A percentile compares a stretch with the other conserved stretches of the same genome.
phyloP scores from a whole-genome alignment of 2,797 vertebrate species.

The Menidia menidia region DNA sequence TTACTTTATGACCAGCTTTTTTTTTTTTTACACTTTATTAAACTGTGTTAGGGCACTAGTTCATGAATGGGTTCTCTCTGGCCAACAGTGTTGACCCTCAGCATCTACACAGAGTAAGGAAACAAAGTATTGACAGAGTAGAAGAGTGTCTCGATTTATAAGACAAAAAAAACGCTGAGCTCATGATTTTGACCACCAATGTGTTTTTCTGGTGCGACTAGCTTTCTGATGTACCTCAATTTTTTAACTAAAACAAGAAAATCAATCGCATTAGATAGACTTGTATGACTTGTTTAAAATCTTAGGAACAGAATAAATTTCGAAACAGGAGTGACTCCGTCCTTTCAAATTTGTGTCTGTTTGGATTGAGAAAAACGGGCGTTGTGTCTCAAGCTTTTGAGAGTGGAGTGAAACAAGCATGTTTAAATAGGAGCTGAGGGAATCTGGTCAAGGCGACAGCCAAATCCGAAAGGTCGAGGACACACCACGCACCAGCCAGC shows the following conservation, averaged over 20 bases:
- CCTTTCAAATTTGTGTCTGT: conserved; percentile 3
- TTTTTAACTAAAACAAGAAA: conserved; percentile 13
- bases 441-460: conserved; percentile 49
- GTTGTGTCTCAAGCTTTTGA: conserved; percentile 23
- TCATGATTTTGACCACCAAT: conserved; percentile 58
- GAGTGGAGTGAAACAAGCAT: conserved; percentile 48
- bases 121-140: conserved; percentile 28
- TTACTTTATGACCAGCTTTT: conserved; percentile 54
- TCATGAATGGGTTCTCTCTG: conserved; percentile 63
- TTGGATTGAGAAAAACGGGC: conserved; percentile 8
- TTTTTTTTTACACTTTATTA: conserved; percentile 73
- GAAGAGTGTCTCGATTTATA: conserved; percentile 67
- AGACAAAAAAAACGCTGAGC: conserved; percentile 37
- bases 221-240: conserved; percentile 25
- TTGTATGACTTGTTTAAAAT: neutral
- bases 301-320: conserved; percentile 5
- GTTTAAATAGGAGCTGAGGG: conserved; percentile 42
- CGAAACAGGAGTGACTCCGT: conserved; percentile 21
- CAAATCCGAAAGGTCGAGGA: conserved; percentile 72
- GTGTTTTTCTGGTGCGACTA: conserved; percentile 10
- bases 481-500: conserved; percentile 51
- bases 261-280: conserved; percentile 18
- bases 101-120: conserved; percentile 26
- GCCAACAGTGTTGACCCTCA: conserved; percentile 40
- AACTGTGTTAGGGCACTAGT: conserved; percentile 68